phyloP scores from a whole-genome alignment of 1,140 invertebrate species.

The Drosophila pachea region DNA sequence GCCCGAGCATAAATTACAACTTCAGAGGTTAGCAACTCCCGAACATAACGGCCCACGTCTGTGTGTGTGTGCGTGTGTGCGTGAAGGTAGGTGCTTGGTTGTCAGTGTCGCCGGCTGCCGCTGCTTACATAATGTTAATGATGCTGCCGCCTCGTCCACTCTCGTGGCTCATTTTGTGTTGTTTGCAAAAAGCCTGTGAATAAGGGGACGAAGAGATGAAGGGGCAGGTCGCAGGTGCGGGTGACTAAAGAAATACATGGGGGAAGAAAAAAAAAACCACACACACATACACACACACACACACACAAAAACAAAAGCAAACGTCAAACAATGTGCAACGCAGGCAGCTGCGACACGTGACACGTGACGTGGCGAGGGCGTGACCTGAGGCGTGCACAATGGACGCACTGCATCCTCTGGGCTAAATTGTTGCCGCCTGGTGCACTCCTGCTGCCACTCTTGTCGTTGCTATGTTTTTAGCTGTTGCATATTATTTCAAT shows the following conservation, averaged over 20 bases:
- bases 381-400: slow-evolving; percentile 29
- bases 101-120: slow-evolving; percentile 61
- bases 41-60: background rate
- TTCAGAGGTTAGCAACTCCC: slow-evolving; percentile 55
- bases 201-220: no score
- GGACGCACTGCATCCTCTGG: slow-evolving; percentile 51
- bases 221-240: no score
- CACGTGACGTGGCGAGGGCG: background rate
- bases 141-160: slow-evolving; percentile 49
- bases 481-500: slow-evolving; percentile 73
- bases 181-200: slow-evolving; percentile 49
- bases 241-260: no score
- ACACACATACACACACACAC: no score
- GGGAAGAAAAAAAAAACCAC: background rate
- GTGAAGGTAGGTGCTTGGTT: slow-evolving; percentile 25
- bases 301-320: slow-evolving; percentile 54
- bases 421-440: slow-evolving; percentile 48
- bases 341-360: slow-evolving; percentile 13
- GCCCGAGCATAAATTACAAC: slow-evolving; percentile 74
- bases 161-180: slow-evolving; percentile 67
- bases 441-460: background rate
- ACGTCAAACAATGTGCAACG: slow-evolving; percentile 20
- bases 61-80: background rate
- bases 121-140: slow-evolving; percentile 75
- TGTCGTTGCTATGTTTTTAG: slow-evolving; percentile 24